These are phyloP conservation scores for Drosophila leontia DNA, from an alignment of 1,140 invertebrate genomes.

Conservation along the genomic window DNA sequence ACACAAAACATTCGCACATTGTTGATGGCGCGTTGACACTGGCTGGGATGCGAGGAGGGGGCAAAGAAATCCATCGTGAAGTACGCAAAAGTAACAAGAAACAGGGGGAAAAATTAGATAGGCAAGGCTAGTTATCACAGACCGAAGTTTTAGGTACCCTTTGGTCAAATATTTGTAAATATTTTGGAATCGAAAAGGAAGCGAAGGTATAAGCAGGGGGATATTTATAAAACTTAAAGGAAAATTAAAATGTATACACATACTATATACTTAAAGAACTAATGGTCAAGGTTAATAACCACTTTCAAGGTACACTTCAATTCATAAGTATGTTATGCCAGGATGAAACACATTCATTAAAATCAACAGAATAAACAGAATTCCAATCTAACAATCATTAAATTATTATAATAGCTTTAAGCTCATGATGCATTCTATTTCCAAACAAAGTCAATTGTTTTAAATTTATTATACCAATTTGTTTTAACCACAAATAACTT, in stretches of 20 bases:
- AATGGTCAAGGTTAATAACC: background rate
- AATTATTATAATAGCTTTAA: background rate
- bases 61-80: conserved; percentile 34
- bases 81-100: conserved; percentile 45
- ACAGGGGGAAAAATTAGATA: conserved; percentile 6
- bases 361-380: background rate
- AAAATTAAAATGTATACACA: too few relatives aligned
- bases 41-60: background rate
- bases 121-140: background rate
- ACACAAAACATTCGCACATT: conserved; percentile 69
- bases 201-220: too few relatives aligned
- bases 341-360: background rate
- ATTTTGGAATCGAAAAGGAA: too few relatives aligned
- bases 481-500: conserved; percentile 1
- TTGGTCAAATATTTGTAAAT: background rate
- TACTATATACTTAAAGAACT: too few relatives aligned
- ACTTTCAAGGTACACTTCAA: background rate
- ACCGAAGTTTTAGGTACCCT: background rate
- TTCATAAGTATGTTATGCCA: background rate
- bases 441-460: background rate
- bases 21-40: conserved; percentile 66
- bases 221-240: too few relatives aligned
- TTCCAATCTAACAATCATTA: background rate
- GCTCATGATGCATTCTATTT: background rate
- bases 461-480: background rate